Evolutionary conservation across 2,888 invertebrate species (phyloP), one percentile per base, ranked within the genome.

Genomic region (Dioctria linearis): DNA sequence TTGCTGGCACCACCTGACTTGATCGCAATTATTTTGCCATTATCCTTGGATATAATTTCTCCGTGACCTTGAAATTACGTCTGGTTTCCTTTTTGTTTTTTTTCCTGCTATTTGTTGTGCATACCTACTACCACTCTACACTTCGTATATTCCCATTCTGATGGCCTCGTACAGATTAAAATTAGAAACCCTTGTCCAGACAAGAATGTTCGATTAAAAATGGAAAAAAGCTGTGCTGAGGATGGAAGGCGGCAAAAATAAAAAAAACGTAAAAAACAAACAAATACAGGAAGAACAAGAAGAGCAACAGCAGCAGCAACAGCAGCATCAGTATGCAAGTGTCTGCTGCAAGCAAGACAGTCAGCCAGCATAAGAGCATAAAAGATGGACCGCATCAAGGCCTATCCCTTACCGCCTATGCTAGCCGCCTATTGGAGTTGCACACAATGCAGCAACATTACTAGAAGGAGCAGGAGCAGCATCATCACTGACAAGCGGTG

Each of bases 191-290:
- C 75, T 61, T 75, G 75, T 75, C 75, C 75, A 75, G 75, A 75
- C 75, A 75, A 75, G 75, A 75, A 75, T 75, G 75, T 75, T 75
- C 75, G 75, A 75, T 75, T 61, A 75, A 75, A 75, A 59, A 75
- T 59, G 59, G 43, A 59, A 73, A 75, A 75, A 61, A 61, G 4
- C 40, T 9, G 13, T n/a, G 59, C 4, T 13, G 61, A 61, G 46
- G 9, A 40, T 37, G 57, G 75, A 43, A 61, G 75, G 61, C 43
- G 5, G 75, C 42, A 51, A 71, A 25, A 25, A 25, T 25, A 25
- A 0, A 25, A 25, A 43, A 75, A 75, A 51, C 3, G 59, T 59
- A 75, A 59, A 51, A 75, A 75, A 59, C 42, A 75, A 75, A 43
- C 57, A 71, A 61, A 75, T 51, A 71, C 37, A 39, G 4, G 51